Conservation (phyloP, 2,113 vertebrate genomes). For the Eleginops maclovinus region DNA sequence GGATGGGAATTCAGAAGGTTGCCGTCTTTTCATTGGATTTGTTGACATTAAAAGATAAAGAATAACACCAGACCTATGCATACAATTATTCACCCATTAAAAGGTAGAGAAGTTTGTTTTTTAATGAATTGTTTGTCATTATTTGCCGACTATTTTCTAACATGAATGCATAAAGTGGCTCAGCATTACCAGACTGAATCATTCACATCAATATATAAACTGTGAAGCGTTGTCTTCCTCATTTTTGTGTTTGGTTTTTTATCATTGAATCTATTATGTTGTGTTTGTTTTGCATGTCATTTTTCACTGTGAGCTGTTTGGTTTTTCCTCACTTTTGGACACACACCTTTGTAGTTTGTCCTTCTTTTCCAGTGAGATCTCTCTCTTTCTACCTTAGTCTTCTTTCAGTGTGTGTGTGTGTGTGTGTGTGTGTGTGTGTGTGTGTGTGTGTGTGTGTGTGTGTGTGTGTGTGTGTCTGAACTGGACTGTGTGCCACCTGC, state of each 20-base stretch:
- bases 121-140: not conserved
- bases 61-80: not conserved
- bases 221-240: slow-evolving; percentile 29
- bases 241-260: slow-evolving; percentile 13
- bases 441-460: not conserved
- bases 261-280: slow-evolving; percentile 6
- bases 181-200: not conserved
- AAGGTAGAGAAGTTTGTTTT: slow-evolving; percentile 8
- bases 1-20: not conserved
- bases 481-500: slow-evolving; percentile 34
- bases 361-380: slow-evolving; percentile 67
- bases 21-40: slow-evolving; percentile 8
- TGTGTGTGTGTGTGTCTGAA: slow-evolving; percentile 8
- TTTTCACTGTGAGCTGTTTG: slow-evolving; percentile 28
- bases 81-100: not conserved
- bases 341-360: slow-evolving; percentile 42
- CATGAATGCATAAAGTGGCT: slow-evolving; percentile 24
- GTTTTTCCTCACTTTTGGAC: slow-evolving; percentile 15
- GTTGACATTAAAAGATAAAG: not conserved
- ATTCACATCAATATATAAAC: slow-evolving; percentile 22
- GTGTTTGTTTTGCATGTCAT: slow-evolving; percentile 38
- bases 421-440: slow-evolving; percentile 20
- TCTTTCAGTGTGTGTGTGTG: slow-evolving; percentile 2
- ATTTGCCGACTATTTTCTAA: not conserved
- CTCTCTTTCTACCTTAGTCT: slow-evolving; percentile 54